These are phyloP conservation scores for Sebastolobus alascanus DNA, from an alignment of 2,797 vertebrate genomes.

Conservation along the genomic window DNA sequence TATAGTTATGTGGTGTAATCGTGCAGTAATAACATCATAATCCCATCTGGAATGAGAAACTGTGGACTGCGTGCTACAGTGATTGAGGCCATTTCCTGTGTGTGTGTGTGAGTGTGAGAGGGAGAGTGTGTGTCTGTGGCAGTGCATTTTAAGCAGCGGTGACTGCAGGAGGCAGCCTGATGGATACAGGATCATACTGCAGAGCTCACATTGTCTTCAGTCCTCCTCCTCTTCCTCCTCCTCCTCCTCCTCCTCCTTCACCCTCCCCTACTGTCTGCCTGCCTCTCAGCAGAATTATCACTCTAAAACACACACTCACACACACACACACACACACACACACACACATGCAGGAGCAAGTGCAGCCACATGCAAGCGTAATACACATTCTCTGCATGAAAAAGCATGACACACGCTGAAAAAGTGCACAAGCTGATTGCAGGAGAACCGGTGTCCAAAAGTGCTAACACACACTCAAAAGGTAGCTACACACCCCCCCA, in stretches of 20 bases:
- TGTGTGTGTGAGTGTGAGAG: constrained; percentile 42
- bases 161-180: constrained; percentile 81
- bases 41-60: constrained; percentile 82
- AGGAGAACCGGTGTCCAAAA: constrained; percentile 31
- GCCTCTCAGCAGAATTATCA: constrained; percentile 83
- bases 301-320: constrained; percentile 58
- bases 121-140: constrained; percentile 55
- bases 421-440: constrained; percentile 40
- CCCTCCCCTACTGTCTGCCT: constrained; percentile 76
- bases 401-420: constrained; percentile 28
- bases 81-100: constrained; percentile 82
- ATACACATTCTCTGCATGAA: constrained; percentile 37
- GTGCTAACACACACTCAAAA: constrained; percentile 37
- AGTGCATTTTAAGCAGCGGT: constrained; percentile 80
- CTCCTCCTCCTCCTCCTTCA: constrained; percentile 59
- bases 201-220: constrained; percentile 83
- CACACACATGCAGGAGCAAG: constrained; percentile 47
- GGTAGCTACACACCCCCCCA: constrained; percentile 26
- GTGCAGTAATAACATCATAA: constrained; percentile 84
- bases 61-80: constrained; percentile 75
- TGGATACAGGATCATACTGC: constrained; percentile 83
- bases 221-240: constrained; percentile 70
- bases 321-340: constrained; percentile 50
- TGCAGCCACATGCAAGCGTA: constrained; percentile 40
- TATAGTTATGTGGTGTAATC: constrained; percentile 80